Percentiles rank a stretch among this genome's conserved stretches.
phyloP scores from a whole-genome alignment of 2,888 invertebrate genomes.

The Hypsopygia costalis region DNA sequence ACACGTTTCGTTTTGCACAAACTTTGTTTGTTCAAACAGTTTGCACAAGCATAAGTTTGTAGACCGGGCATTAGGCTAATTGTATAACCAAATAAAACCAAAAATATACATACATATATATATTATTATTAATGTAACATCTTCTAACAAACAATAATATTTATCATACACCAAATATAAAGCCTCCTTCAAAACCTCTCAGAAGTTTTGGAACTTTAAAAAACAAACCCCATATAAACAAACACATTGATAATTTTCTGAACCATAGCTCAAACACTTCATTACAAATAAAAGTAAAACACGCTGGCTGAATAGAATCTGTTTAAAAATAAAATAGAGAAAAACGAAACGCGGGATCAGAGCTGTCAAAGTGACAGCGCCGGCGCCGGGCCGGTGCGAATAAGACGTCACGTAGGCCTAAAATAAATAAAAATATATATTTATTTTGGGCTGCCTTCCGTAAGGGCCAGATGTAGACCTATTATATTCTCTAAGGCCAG shows the following conservation, averaged over 20 bases:
- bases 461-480: slow-evolving; percentile 14
- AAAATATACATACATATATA: too few relatives aligned
- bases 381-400: slow-evolving; percentile 54
- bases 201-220: slow-evolving; percentile 15
- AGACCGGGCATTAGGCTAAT: too few relatives aligned
- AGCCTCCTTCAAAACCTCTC: too few relatives aligned
- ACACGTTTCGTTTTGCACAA: too few relatives aligned
- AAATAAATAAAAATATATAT: slow-evolving; percentile 39
- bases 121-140: too few relatives aligned
- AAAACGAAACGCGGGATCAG: slow-evolving; percentile 41
- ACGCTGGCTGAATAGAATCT: slow-evolving; percentile 43
- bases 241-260: slow-evolving; percentile 22
- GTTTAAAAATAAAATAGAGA: slow-evolving; percentile 43
- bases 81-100: too few relatives aligned
- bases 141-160: too few relatives aligned
- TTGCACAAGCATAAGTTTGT: too few relatives aligned
- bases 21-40: too few relatives aligned
- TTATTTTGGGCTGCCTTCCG: slow-evolving; percentile 19
- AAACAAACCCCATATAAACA: slow-evolving; percentile 44
- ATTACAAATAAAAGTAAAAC: slow-evolving; percentile 30
- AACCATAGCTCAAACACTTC: slow-evolving; percentile 42
- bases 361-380: slow-evolving; percentile 66
- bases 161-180: too few relatives aligned
- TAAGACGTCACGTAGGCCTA: slow-evolving; percentile 63
- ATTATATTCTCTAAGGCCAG: too few relatives aligned